Conservation (phyloP, 2,797 vertebrate genomes). For the Rhadinocentrus ornatus region DNA sequence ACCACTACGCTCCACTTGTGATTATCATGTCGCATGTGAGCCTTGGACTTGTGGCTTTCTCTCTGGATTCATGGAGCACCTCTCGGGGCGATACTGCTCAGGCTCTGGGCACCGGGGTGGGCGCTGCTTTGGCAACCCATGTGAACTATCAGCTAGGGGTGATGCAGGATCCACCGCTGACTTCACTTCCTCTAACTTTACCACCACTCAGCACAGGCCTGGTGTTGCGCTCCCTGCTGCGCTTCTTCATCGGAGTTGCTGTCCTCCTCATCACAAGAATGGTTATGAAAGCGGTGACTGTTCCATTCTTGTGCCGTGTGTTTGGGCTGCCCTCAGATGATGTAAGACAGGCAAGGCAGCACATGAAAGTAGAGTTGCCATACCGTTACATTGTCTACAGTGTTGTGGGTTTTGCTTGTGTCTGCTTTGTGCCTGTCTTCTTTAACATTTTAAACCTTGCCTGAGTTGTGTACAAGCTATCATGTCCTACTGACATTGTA, state of each 20-base stretch:
- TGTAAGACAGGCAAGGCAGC: conserved; percentile 88
- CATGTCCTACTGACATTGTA: conserved; percentile 41
- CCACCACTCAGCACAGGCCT: conserved; percentile 79
- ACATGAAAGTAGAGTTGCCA: conserved; percentile 92
- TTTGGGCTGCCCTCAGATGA: conserved; percentile 85
- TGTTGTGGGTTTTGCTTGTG: conserved; percentile 91
- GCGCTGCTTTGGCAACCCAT: conserved; percentile 89
- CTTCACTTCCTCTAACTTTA: conserved; percentile 84
- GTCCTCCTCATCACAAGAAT: conserved; percentile 85
- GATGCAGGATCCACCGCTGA: conserved; percentile 82
- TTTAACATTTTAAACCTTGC: conserved; percentile 87
- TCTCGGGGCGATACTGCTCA: conserved; percentile 95
- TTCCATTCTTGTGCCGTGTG: conserved; percentile 88
- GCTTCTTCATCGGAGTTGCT: conserved; percentile 87
- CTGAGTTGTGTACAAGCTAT: conserved; percentile 66
- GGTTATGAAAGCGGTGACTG: conserved; percentile 90
- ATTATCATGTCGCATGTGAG: conserved; percentile 90
- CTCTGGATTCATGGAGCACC: conserved; percentile 97
- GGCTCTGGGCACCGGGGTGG: conserved; percentile 91
- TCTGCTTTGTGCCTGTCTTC: conserved; percentile 87
- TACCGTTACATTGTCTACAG: conserved; percentile 96
- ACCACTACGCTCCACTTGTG: conserved; percentile 86
- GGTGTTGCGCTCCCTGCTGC: conserved; percentile 84
- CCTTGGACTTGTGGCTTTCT: conserved; percentile 93
- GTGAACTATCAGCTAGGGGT: conserved; percentile 86